Base-by-base conservation (phyloP, 2,113 vertebrate genomes). In the Atlantisia rogersi region DNA sequence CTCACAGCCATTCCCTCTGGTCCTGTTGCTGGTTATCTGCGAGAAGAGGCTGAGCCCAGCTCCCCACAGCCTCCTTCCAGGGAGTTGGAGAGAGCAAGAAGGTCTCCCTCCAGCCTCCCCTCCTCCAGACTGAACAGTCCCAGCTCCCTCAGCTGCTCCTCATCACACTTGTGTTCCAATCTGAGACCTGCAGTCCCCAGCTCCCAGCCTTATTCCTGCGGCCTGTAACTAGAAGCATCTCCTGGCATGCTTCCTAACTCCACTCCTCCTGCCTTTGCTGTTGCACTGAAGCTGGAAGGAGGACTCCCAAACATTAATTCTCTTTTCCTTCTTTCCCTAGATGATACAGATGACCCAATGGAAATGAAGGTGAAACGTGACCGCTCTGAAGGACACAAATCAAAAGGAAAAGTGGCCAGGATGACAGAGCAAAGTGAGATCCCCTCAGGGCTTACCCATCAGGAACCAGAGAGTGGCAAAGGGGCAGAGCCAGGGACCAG, bases 321-420 rank as follows among this genome's bases (percentile, higher is more conserved):
- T 50, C 80, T n/a, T 42, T 83, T 8, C 42, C 40, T 75, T 74
- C 39, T 44, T 2, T 0, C 56, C 2, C 0, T 62, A 97, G 97
- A 95, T 71, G 88, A 92, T 8, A 29, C 82, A 10, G 93, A 95
- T 35, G 96, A 97, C 77, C 92, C 95, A 7, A 96, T 95, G 95
- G 94, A 97, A 87, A 50, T 62, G 53, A 84, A 88, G 42, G 39
- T 90, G 42, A 97, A 97, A 55, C 19, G 10, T 52, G 88, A 75
- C 21, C 14, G 9, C 53, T 32, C 71, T 2, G 88, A 94, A 88
- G 94, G 95, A 42, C 63, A 40, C 4, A 0, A 52, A 40, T n/a
- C 82, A 7, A 87, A 69, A 83, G 59, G 60, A 71, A 94, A 94
- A 76, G 65, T 48, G 46, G 35, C 81, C 48, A 53, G 40, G 55